Percentiles rank a stretch among this genome's conserved stretches.
Conservation (phyloP, 2,113 vertebrate genomes). For the Scomber scombrus region DNA sequence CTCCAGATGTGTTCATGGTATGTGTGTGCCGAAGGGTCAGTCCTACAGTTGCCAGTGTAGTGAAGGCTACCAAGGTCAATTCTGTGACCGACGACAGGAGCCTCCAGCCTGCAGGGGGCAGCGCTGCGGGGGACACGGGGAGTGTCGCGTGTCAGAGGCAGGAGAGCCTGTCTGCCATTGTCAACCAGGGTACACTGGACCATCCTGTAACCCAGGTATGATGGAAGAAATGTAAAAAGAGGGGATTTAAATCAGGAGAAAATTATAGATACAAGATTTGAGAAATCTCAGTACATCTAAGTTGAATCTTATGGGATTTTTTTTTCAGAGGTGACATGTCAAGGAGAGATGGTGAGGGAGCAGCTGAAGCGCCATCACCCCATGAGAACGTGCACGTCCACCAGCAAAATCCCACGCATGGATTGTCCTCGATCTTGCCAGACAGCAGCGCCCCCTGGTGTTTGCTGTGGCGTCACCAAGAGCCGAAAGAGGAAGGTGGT, state of each 20-base stretch:
- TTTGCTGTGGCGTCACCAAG: slow-evolving; percentile 92
- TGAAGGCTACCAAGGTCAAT: slow-evolving; percentile 89
- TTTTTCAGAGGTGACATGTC: slow-evolving; percentile 88
- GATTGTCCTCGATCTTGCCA: slow-evolving; percentile 89
- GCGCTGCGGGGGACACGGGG: slow-evolving; percentile 89
- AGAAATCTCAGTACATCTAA: background rate
- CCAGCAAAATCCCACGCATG: slow-evolving; percentile 89
- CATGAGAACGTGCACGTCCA: slow-evolving; percentile 87
- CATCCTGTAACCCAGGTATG: slow-evolving; percentile 91
- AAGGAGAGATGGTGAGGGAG: slow-evolving; percentile 92
- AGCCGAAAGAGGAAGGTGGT: slow-evolving; percentile 92
- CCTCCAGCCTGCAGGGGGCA: slow-evolving; percentile 88
- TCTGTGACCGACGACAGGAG: slow-evolving; percentile 90
- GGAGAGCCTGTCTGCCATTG: slow-evolving; percentile 91
- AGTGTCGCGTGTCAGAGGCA: slow-evolving; percentile 88
- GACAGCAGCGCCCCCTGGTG: slow-evolving; percentile 70
- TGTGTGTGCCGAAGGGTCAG: slow-evolving; percentile 84
- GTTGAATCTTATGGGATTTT: background rate
- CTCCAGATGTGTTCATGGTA: slow-evolving; percentile 91
- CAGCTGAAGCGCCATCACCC: slow-evolving; percentile 91
- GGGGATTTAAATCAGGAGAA: background rate
- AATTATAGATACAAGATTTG: background rate
- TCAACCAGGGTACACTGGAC: slow-evolving; percentile 87
- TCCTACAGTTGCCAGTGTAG: slow-evolving; percentile 91
- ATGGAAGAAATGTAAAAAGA: background rate